Conservation (phyloP, 92 coral and sea anemone genomes). For the Paragorgia papillata region DNA sequence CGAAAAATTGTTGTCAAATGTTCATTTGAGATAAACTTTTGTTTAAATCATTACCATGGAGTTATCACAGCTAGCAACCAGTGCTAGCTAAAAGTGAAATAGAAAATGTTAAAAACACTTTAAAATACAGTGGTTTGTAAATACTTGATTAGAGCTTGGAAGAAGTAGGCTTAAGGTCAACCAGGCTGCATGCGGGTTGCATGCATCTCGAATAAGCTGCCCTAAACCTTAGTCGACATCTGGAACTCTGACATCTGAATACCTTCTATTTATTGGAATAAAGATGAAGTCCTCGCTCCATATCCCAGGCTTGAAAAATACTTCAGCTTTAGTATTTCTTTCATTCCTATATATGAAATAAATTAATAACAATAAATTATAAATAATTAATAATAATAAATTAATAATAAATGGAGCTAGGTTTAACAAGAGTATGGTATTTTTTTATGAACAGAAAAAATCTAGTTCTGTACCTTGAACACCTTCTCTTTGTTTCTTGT, state of each 20-base stretch:
- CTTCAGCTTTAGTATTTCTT: neutral
- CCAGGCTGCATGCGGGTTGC: too few species aligned
- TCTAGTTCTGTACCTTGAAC: neutral
- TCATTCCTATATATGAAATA: too few species aligned
- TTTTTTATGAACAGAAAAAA: neutral
- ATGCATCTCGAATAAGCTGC: too few species aligned
- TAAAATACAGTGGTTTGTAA: neutral
- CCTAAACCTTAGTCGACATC: too few species aligned
- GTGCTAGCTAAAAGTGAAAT: neutral
- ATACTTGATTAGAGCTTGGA: neutral
- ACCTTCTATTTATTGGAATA: too few species aligned
- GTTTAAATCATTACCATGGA: conserved; percentile 13
- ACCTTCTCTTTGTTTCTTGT: too few species aligned
- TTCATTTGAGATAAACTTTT: neutral
- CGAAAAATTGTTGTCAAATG: too few species aligned
- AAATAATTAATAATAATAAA: neutral
- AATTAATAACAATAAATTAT: neutral
- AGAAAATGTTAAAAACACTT: neutral
- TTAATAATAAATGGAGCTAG: neutral
- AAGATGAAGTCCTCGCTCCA: too few species aligned
- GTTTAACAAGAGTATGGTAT: neutral
- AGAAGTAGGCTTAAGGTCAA: too few species aligned
- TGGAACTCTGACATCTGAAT: too few species aligned
- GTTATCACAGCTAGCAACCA: neutral
- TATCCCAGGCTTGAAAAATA: conserved; percentile 3